Evolutionary conservation across 2,888 invertebrate genomes (phyloP), one percentile per base, ranked within the genome.

Genomic region (Drepanosiphum platanoidis): DNA sequence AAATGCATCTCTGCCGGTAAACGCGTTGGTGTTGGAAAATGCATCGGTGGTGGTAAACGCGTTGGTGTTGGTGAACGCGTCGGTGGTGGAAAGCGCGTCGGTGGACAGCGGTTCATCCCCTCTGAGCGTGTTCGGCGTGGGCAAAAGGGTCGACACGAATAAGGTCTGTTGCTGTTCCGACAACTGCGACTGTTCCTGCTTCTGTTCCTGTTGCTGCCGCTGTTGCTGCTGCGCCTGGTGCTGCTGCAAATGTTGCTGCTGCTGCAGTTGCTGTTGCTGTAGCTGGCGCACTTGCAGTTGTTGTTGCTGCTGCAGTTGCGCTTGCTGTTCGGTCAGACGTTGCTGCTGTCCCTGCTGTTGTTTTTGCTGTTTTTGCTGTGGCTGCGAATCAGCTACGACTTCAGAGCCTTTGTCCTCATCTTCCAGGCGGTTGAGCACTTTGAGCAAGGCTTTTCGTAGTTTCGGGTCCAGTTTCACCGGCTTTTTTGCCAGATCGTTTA

Each of bases 341-440:
- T n/a, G 39, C 42, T 77, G 64, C 27, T 64, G 46, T 3, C 22
- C 52, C 30, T 72, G 72, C 39, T 84, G 78, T 30, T 78, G 32
- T 11, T 39, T 46, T 5, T 72, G 64, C 13, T 7, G 39, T 32
- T 80, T 70, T 39, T 74, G 64, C 8, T 66, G 64, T 34, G 42
- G 74, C 61, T 75, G 84, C 18, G 30, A 78, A 52, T 86, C 42
- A n/a, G 58, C 42, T 71, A 84, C 75, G 4, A 72, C 32, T 72
- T 86, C 68, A 13, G 46, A 9, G 18, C 32, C 18, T 34, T 87
- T 87, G 42, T 88, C 92, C 87, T 92, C 93, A 87, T 93, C 92
- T 90, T 95, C 95, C 77, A 95, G 90, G 88, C 95, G 94, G 79
- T 93, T 93, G 7, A 96, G 91, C 18, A 95, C 95, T 90, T 93